A percentile compares a stretch with the other conserved stretches of the same genome.
phyloP scores from a whole-genome alignment of 1,140 invertebrate species.

The Diploscapter pachys region DNA sequence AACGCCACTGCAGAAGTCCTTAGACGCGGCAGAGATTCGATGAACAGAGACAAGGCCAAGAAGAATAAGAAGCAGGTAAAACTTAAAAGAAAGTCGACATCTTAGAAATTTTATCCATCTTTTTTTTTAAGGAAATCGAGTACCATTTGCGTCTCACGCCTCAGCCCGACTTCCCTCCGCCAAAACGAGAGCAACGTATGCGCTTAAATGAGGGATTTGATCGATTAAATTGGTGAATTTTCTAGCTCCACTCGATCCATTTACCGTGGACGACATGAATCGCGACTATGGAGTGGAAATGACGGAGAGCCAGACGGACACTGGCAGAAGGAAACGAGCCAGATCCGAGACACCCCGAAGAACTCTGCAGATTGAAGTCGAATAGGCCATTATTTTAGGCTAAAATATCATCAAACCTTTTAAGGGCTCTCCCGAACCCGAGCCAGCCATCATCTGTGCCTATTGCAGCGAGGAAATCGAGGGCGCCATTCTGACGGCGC shows the following conservation, averaged over 20 bases:
- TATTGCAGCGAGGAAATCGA: slow-evolving; percentile 57
- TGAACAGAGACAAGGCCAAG: slow-evolving; percentile 41
- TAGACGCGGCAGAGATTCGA: slow-evolving; percentile 43
- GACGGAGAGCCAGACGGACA: slow-evolving; percentile 48
- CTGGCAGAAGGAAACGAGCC: slow-evolving; percentile 43
- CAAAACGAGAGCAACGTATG: slow-evolving; percentile 33
- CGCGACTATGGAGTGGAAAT: slow-evolving; percentile 57
- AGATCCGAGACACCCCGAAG: slow-evolving; percentile 52
- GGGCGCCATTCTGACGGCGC: slow-evolving; percentile 51
- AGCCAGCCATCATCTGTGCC: slow-evolving; percentile 49
- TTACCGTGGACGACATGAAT: slow-evolving; percentile 51
- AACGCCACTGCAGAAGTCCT: slow-evolving; percentile 59
- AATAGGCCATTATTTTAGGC: slow-evolving; percentile 13
- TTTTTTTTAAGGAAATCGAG: slow-evolving; percentile 48
- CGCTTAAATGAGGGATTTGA: no score
- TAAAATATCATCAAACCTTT: slow-evolving; percentile 11
- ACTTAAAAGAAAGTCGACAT: neutral
- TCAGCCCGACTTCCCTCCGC: slow-evolving; percentile 39
- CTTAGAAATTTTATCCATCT: neutral
- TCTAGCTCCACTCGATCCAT: slow-evolving; percentile 44
- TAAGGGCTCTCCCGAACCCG: slow-evolving; percentile 42
- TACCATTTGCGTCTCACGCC: slow-evolving; percentile 54
- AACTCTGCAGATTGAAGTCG: slow-evolving; percentile 55
- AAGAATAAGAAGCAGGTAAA: slow-evolving; percentile 19
- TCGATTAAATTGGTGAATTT: neutral